Base-by-base conservation (phyloP, 2,888 invertebrate species). In the Stenichneumon culpator region DNA sequence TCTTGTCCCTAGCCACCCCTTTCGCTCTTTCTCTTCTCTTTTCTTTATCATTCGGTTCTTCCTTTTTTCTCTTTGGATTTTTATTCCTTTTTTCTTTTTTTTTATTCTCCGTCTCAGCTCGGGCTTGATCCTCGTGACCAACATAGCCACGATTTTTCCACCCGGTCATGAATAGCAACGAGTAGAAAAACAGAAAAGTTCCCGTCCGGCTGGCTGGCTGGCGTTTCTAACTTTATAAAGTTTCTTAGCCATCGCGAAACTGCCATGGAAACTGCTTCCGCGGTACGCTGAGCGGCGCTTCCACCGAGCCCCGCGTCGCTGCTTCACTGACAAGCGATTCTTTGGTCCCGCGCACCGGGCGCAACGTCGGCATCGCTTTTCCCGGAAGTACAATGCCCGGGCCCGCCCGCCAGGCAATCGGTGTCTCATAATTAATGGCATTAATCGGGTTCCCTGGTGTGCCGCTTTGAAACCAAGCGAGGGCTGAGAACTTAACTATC, bases 111-210 rank as follows among this genome's bases (percentile, higher is more conserved):
- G 50, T 50, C 75, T 60, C 67, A 75, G 54, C 72, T 70, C 63
- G 22, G 73, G 81, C 83, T 83, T 82, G 79, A 83, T 83, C 83
- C 84, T 82, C 74, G 79, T 84, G 84, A 84, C 84, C 86, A 83
- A 84, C 87, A 85, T 82, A 74, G 77, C 89, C 85, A 88, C 90
- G 89, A 92, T 91, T 91, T 92, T 91, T 89, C 89, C 87, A 89
- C 86, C 87, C 87, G 86, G 89, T 89, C 91, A 92, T 92, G 92
- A 92, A 92, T 92, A 92, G 90, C 92, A 91, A 92, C 90, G 90
- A 91, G 89, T 89, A 89, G 90, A 90, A 91, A 91, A 91, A 91
- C 90, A 90, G 87, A 88, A 90, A 92, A 91, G 88, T 92, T 92
- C 81, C 52, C 72, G 44, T 72, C 69, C 39, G 32, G 44, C 63